Percentiles rank a stretch among this genome's conserved stretches.
phyloP scores from a whole-genome alignment of 1,140 invertebrate genomes.

The Bombus polaris region DNA sequence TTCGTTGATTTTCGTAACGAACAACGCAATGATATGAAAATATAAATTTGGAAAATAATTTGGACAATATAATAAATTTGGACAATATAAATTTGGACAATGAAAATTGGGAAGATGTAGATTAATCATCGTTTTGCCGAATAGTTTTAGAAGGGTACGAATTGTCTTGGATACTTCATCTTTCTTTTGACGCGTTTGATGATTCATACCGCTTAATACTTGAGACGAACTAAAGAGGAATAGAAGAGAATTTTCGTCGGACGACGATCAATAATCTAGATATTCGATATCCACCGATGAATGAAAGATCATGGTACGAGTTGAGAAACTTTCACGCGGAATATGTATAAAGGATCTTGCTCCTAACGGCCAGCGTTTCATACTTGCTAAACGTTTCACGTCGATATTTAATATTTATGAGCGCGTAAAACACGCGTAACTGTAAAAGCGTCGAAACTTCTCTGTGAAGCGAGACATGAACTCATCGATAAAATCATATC shows the following conservation, averaged over 20 bases:
- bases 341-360: slow-evolving; percentile 1
- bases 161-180: too few relatives aligned
- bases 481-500: background rate
- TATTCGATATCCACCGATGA: background rate
- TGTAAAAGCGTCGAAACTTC: background rate
- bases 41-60: too few relatives aligned
- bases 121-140: too few relatives aligned
- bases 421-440: background rate
- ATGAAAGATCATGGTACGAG: background rate
- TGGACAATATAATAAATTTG: too few relatives aligned
- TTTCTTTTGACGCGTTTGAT: too few relatives aligned
- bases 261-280: background rate
- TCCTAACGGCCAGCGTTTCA: background rate
- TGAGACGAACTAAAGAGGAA: background rate
- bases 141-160: too few relatives aligned
- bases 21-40: too few relatives aligned
- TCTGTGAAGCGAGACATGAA: background rate
- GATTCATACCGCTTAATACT: background rate
- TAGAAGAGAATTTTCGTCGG: background rate
- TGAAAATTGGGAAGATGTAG: too few relatives aligned
- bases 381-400: background rate
- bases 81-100: too few relatives aligned
- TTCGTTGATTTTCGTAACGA: too few relatives aligned
- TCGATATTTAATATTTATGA: slow-evolving; percentile 11
- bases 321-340: background rate